Conservation (phyloP, 2,113 vertebrate genomes). For the Bubo blakistoni region DNA sequence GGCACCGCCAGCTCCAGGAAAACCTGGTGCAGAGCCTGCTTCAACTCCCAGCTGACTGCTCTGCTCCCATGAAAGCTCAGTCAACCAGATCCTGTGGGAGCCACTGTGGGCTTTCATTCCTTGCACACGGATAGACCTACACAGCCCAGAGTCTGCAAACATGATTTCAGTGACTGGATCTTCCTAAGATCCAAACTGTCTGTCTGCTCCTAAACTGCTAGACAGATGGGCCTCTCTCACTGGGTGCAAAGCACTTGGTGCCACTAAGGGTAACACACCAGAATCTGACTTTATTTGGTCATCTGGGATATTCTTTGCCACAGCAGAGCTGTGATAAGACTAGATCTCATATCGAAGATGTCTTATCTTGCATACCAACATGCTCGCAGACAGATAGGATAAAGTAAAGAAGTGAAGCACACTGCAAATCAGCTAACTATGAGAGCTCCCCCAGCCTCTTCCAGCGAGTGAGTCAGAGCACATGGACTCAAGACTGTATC, state of each 20-base stretch:
- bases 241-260: accelerated
- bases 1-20: not conserved
- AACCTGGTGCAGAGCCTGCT: not conserved
- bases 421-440: not conserved
- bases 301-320: not conserved
- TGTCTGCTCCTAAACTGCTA: not conserved
- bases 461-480: not conserved
- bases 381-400: not conserved
- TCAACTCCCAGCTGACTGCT: not conserved
- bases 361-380: not conserved
- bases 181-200: not conserved
- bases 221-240: not conserved
- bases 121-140: not conserved
- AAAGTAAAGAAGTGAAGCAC: not conserved
- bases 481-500: not conserved
- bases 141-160: not conserved
- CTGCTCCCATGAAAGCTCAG: not conserved
- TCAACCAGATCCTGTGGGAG: not conserved
- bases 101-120: not conserved
- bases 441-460: not conserved
- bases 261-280: not conserved
- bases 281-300: not conserved
- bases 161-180: not conserved
- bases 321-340: not conserved
- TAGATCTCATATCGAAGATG: not conserved